Evolutionary conservation across 2,797 vertebrate genomes (phyloP).

Genomic region (Fistularia tabacaria): DNA sequence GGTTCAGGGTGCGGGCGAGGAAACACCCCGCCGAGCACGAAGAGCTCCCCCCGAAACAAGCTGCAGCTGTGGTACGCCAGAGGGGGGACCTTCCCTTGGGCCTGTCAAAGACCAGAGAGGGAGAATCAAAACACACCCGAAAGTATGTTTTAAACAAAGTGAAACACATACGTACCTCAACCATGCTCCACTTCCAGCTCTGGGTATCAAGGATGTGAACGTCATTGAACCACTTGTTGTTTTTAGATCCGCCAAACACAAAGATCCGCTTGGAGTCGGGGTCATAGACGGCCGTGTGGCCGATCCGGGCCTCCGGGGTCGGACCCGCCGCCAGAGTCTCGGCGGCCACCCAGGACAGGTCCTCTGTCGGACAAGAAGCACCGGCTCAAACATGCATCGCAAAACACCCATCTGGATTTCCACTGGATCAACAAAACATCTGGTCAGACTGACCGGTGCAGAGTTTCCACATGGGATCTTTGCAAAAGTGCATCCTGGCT

Average conservation of each 20-base stretch:
- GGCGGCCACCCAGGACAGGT: conserved; percentile 73
- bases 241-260: conserved; percentile 79
- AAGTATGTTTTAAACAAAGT: neutral
- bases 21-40: conserved; percentile 79
- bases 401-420: neutral
- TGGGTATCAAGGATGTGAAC: conserved; percentile 80
- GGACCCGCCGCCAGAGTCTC: conserved; percentile 75
- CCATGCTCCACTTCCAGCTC: conserved; percentile 79
- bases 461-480: conserved; percentile 86
- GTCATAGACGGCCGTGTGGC: conserved; percentile 77
- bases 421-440: neutral
- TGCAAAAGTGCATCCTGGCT: conserved; percentile 79
- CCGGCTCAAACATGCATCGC: neutral
- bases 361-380: conserved; percentile 60
- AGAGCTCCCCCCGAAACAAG: conserved; percentile 77
- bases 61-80: conserved; percentile 80
- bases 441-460: conserved; percentile 79
- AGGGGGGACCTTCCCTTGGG: conserved; percentile 77
- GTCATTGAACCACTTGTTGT: conserved; percentile 80
- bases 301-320: conserved; percentile 77
- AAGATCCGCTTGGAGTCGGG: conserved; percentile 73
- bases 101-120: conserved; percentile 46
- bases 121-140: neutral
- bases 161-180: conserved; percentile 61
- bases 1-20: conserved; percentile 74